phyloP scores from a whole-genome alignment of 2,797 vertebrate species.

The Rhadinocentrus ornatus region DNA sequence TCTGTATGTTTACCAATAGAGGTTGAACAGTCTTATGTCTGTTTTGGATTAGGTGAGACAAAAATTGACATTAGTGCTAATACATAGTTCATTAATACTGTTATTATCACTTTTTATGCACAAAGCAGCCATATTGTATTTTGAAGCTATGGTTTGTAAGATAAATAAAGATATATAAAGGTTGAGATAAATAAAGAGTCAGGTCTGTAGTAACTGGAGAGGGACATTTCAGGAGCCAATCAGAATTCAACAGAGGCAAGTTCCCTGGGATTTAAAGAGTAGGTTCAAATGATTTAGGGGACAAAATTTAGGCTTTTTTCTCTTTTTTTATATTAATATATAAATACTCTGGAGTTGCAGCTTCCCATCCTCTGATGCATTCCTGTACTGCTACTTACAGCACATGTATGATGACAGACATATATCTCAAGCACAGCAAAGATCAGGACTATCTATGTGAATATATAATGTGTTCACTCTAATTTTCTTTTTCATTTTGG shows the following conservation, averaged over 20 bases:
- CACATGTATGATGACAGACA: slow-evolving; percentile 9
- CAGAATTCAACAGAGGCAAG: neutral
- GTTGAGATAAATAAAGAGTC: neutral
- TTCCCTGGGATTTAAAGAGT: neutral
- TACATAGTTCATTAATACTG: no score
- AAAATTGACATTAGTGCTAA: no score
- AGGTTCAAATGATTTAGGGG: neutral
- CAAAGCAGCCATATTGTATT: no score
- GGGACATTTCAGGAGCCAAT: neutral
- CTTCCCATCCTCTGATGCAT: neutral
- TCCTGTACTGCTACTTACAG: neutral
- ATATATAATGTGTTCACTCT: slow-evolving; percentile 41
- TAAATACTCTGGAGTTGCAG: neutral
- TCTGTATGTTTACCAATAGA: no score
- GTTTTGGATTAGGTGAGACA: no score
- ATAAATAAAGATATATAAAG: no score
- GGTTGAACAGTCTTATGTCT: no score
- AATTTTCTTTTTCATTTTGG: slow-evolving; percentile 37
- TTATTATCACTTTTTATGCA: no score
- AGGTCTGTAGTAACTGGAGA: neutral
- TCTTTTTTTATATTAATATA: no score
- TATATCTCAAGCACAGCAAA: slow-evolving; percentile 29
- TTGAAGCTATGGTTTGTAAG: neutral
- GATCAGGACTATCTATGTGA: slow-evolving; percentile 52
- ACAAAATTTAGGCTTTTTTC: neutral